Conservation (phyloP, 2,888 invertebrate species). For the Eilema depressum region DNA sequence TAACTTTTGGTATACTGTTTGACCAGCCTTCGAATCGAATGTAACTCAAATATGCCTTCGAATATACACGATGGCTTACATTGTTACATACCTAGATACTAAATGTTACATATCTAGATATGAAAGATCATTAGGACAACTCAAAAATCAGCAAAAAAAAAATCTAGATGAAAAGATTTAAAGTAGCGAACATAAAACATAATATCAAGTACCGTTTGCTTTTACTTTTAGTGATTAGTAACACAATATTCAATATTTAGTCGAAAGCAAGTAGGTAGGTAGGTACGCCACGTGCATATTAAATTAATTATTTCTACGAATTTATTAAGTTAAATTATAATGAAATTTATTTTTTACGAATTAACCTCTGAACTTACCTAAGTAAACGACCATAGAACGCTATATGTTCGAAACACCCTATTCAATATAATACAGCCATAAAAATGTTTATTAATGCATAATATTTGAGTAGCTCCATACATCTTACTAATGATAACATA, state of each 20-base stretch:
- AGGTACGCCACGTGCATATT: background rate
- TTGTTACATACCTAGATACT: too few species aligned
- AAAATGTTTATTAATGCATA: constrained; percentile 32
- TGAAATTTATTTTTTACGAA: too few species aligned
- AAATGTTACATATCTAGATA: background rate
- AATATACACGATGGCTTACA: background rate
- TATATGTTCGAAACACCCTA: background rate
- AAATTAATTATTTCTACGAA: background rate
- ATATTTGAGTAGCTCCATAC: constrained; percentile 47
- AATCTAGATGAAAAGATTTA: background rate
- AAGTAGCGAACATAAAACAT: background rate
- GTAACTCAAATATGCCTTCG: background rate
- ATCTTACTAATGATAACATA: constrained; percentile 58
- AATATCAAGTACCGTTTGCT: background rate
- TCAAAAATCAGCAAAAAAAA: background rate
- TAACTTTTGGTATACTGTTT: constrained; percentile 68
- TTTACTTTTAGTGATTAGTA: background rate
- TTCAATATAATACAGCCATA: background rate
- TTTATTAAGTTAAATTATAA: background rate
- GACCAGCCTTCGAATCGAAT: constrained; percentile 50
- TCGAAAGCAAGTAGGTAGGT: background rate
- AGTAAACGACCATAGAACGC: background rate
- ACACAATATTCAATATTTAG: too few species aligned
- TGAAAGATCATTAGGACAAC: background rate
- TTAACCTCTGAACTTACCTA: background rate